A percentile compares a stretch with the other conserved stretches of the same genome.
Conservation (phyloP, 2,888 invertebrate genomes). For the Tillus elongatus region DNA sequence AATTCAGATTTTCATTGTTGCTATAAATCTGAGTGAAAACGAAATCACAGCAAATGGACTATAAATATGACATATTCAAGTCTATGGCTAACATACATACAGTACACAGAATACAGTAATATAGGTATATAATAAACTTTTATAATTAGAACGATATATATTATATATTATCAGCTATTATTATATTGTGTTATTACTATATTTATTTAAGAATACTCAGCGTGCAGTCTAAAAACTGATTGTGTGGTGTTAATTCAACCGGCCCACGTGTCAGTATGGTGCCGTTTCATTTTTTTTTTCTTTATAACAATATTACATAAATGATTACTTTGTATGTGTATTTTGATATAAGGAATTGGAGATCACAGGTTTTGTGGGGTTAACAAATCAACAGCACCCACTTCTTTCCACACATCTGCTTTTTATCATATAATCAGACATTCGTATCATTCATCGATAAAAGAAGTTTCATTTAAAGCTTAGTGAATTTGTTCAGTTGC, state of each 20-base stretch:
- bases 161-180: constrained; percentile 36
- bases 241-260: constrained; percentile 39
- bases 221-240: constrained; percentile 46
- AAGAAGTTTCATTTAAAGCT: too few species aligned
- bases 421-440: too few species aligned
- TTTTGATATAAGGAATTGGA: constrained; percentile 42
- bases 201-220: constrained; percentile 43
- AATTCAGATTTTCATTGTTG: too few species aligned
- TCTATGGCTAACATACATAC: constrained; percentile 40
- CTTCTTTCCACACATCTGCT: constrained; percentile 19
- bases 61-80: constrained; percentile 34
- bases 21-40: constrained; percentile 18
- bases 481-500: too few species aligned
- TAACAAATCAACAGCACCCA: constrained; percentile 27
- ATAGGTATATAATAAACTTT: constrained; percentile 38
- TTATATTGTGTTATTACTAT: constrained; percentile 39
- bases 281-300: constrained; percentile 20
- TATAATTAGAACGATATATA: constrained; percentile 39
- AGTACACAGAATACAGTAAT: constrained; percentile 39
- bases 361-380: constrained; percentile 42
- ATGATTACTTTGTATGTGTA: constrained; percentile 39
- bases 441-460: background rate
- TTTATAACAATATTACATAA: constrained; percentile 37
- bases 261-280: constrained; percentile 10
- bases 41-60: constrained; percentile 41